These are phyloP conservation scores for Leucoraja ocellata DNA, from an alignment of 2,797 vertebrate species.

Conservation along the genomic window DNA sequence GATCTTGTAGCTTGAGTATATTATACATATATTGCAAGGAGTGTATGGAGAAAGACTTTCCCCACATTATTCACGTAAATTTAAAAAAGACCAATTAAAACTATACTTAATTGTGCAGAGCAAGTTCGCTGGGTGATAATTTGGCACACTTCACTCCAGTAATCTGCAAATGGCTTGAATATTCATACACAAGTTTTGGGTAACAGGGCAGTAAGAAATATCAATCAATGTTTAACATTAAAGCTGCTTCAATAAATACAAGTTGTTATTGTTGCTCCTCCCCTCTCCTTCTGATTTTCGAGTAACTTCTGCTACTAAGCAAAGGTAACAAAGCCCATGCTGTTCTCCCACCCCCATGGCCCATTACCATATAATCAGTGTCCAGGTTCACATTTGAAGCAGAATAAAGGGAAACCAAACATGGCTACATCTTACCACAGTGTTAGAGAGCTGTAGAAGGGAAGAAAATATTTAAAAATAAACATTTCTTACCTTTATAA, in stretches of 20 bases:
- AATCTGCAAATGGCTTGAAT: neutral
- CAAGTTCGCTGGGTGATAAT: neutral
- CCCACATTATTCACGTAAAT: too few species aligned
- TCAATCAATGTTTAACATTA: neutral
- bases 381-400: neutral
- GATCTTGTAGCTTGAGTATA: too few species aligned
- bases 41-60: too few species aligned
- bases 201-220: neutral
- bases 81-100: too few species aligned
- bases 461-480: neutral
- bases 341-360: neutral
- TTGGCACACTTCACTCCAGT: neutral
- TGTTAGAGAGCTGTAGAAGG: neutral
- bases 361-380: neutral
- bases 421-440: too few species aligned
- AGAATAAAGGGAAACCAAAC: neutral
- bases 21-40: too few species aligned
- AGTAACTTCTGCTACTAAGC: neutral
- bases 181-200: neutral
- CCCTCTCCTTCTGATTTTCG: neutral
- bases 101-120: neutral
- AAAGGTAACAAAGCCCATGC: neutral
- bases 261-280: neutral
- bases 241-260: neutral
- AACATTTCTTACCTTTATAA: conserved; percentile 79